phyloP scores from a whole-genome alignment of 2,888 invertebrate species.

The Volucella bombylans region DNA sequence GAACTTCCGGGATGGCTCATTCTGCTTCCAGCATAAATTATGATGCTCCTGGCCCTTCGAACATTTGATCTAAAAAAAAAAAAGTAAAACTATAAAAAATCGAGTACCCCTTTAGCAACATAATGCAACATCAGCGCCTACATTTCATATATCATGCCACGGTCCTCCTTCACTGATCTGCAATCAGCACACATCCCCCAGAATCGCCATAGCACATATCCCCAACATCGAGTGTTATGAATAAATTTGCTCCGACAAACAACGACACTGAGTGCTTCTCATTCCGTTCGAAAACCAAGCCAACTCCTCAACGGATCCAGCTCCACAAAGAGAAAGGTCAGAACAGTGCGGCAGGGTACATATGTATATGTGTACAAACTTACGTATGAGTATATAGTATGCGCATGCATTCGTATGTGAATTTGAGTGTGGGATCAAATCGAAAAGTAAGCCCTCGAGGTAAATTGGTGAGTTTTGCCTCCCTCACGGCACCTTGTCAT shows the following conservation, averaged over 20 bases:
- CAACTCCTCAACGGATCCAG: slow-evolving; percentile 24
- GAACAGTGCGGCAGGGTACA: slow-evolving; percentile 4
- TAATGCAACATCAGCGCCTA: slow-evolving; percentile 50
- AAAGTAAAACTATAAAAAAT: neutral
- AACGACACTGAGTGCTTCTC: slow-evolving; percentile 20
- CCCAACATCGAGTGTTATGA: slow-evolving; percentile 58
- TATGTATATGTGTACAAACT: neutral
- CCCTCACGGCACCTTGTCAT: slow-evolving; percentile 15
- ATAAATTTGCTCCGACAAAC: slow-evolving; percentile 63
- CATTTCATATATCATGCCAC: slow-evolving; percentile 51
- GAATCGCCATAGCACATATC: slow-evolving; percentile 37
- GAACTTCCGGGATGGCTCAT: slow-evolving; percentile 60
- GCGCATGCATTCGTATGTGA: neutral
- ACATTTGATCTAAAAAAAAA: slow-evolving; percentile 28
- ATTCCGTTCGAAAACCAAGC: neutral
- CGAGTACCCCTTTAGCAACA: slow-evolving; percentile 4
- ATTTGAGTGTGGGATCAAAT: slow-evolving; percentile 69
- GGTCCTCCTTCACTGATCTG: slow-evolving; percentile 38
- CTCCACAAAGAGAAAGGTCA: slow-evolving; percentile 56
- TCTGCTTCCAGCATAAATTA: slow-evolving; percentile 20
- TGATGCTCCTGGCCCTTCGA: slow-evolving; percentile 16
- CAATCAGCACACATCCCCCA: slow-evolving; percentile 56
- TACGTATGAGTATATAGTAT: no score
- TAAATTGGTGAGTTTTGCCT: slow-evolving; percentile 38
- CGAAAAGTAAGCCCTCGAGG: slow-evolving; percentile 60